phyloP scores from a whole-genome alignment of 2,888 invertebrate genomes.

The Ferdinandea cuprea region DNA sequence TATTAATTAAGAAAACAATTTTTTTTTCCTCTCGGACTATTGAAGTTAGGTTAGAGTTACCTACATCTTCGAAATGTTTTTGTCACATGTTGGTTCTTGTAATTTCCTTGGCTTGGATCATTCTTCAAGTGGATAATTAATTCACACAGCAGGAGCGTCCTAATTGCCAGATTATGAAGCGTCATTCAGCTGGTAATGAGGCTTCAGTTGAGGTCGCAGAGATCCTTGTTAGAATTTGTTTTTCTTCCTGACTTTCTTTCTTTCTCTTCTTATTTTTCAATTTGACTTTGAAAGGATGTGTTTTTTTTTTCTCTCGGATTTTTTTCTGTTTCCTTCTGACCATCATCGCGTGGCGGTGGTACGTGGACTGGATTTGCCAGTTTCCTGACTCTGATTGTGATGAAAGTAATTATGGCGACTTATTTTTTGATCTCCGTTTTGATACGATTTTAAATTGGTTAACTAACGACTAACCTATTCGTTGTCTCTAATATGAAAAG shows the following conservation, averaged over 20 bases:
- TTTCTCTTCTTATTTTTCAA: slow-evolving; percentile 6
- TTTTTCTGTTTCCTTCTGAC: slow-evolving; percentile 18
- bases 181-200: slow-evolving; percentile 70
- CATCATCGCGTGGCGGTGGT: neutral
- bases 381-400: slow-evolving; percentile 53
- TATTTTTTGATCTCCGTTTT: slow-evolving; percentile 58
- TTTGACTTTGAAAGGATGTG: slow-evolving; percentile 14
- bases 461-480: slow-evolving; percentile 10
- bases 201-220: slow-evolving; percentile 52
- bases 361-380: slow-evolving; percentile 8
- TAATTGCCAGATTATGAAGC: slow-evolving; percentile 73
- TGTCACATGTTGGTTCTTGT: slow-evolving; percentile 41
- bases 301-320: slow-evolving; percentile 2
- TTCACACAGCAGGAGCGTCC: slow-evolving; percentile 71
- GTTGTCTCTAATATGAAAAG: slow-evolving; percentile 6
- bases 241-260: slow-evolving; percentile 5
- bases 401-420: slow-evolving; percentile 65
- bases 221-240: slow-evolving; percentile 24
- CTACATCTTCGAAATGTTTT: slow-evolving; percentile 26
- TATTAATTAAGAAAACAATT: slow-evolving; percentile 56
- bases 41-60: slow-evolving; percentile 12
- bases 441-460: slow-evolving; percentile 40
- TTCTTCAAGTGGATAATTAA: slow-evolving; percentile 71
- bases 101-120: slow-evolving; percentile 28
- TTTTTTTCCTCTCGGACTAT: too few species aligned